Evolutionary conservation across 1,140 invertebrate genomes (phyloP).

Genomic region (Cydia strobilella): DNA sequence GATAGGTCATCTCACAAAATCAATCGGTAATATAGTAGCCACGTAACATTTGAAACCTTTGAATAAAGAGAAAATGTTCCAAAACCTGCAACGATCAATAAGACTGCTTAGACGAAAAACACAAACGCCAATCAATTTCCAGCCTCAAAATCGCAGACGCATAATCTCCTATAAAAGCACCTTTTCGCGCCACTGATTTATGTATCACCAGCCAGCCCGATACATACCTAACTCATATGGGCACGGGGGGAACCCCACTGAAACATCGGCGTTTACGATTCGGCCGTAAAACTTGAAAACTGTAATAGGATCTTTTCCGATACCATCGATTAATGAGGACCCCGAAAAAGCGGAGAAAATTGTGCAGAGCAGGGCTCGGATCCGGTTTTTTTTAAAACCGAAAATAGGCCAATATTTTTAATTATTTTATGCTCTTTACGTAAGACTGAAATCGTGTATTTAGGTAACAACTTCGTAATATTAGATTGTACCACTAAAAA

Average conservation of each 20-base stretch:
- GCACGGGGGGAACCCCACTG: slow-evolving; percentile 18
- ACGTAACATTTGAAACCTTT: no score
- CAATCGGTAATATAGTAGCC: no score
- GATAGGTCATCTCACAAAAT: no score
- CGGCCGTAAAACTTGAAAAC: slow-evolving; percentile 46
- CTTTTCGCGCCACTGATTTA: slow-evolving; percentile 50
- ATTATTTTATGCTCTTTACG: no score
- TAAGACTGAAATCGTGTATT: no score
- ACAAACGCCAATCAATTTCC: slow-evolving; percentile 35
- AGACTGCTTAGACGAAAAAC: neutral
- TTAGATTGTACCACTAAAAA: no score
- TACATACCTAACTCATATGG: slow-evolving; percentile 47
- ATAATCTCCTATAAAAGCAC: slow-evolving; percentile 39
- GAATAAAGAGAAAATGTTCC: no score
- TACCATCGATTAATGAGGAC: slow-evolving; percentile 19
- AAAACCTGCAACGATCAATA: no score
- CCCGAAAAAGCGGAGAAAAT: neutral
- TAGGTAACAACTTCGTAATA: no score
- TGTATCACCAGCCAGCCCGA: slow-evolving; percentile 44
- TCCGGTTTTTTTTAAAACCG: no score
- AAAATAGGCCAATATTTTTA: no score
- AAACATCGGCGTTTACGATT: slow-evolving; percentile 43
- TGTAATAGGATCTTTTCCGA: slow-evolving; percentile 32
- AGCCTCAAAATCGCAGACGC: slow-evolving; percentile 39
- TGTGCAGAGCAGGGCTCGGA: no score